Base-by-base conservation (phyloP, 2,888 invertebrate genomes). In the Agriopis leucophaearia region DNA sequence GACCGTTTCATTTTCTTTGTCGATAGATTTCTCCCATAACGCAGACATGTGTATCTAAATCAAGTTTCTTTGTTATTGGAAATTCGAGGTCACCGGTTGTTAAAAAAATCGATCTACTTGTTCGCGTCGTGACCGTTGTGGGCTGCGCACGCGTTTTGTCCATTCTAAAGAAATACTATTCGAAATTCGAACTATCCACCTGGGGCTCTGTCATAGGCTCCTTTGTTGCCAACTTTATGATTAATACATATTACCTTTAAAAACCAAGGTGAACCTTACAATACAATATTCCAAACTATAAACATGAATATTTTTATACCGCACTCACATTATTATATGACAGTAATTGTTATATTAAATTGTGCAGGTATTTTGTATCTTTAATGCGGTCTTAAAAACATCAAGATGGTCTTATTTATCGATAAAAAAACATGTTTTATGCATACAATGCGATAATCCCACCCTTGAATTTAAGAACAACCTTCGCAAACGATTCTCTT, bases 141-240 rank as follows among this genome's bases (percentile, higher is more conserved):
- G 78, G 76, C 80, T 81, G 90, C 86, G 91, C 92, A 92, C 91
- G 90, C 91, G 93, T 72, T 80, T 72, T 80, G 89, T 88, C 83
- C 86, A 74, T 81, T 75, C 81, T 80, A 85, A 58, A 66, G 62
- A 63, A 54, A 67, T 38, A 56, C 40, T 42, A 6, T 48, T 67
- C 81, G 81, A 88, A 88, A 85, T 88, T 87, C 78, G 81, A 82
- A 84, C 66, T 48, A 18, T 64, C 63, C 16, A 66, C 42, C 38
- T 35, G 15, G 8, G 40, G 47, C 47, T 61, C 85, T 88, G 88
- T 88, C 90, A 87, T 89, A 79, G 86, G 81, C 76, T 77, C 85
- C 78, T 90, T 92, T 93, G 91, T 92, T 88, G 78, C 82, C 81
- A 74, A 83, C 79, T 82, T 85, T 85, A 86, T 92, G 90, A 92